Percentiles rank a stretch among this genome's conserved stretches.
Conservation (phyloP, 2,113 vertebrate species). For the Semicossyphus pulcher region DNA sequence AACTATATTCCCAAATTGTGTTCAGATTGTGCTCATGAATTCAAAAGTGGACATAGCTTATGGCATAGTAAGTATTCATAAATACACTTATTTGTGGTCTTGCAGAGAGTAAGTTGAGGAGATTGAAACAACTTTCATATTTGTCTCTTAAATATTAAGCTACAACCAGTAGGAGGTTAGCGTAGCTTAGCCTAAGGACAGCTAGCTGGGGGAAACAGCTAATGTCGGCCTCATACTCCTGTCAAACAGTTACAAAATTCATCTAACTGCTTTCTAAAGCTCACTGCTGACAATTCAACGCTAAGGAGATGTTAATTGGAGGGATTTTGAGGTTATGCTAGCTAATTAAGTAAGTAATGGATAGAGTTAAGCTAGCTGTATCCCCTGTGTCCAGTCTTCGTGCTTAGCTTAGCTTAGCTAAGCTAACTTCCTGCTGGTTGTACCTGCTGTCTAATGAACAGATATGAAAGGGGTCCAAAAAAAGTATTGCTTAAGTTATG, state of each 20-base stretch:
- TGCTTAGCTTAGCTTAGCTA: slow-evolving; percentile 4
- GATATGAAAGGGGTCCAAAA: not conserved
- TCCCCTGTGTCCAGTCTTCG: not conserved
- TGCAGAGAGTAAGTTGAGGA: not conserved
- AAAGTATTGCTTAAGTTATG: not conserved
- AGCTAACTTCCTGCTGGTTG: not conserved
- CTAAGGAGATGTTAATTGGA: too few relatives aligned
- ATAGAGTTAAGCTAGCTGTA: not conserved
- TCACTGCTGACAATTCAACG: too few relatives aligned
- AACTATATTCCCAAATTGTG: too few relatives aligned
- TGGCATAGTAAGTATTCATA: too few relatives aligned
- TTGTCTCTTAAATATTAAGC: not conserved
- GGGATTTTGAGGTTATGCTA: too few relatives aligned
- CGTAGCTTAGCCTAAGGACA: not conserved
- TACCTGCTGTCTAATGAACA: not conserved
- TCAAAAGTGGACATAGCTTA: too few relatives aligned
- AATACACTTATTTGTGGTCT: not conserved
- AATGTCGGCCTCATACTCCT: not conserved
- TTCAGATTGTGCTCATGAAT: too few relatives aligned
- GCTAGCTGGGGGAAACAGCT: not conserved
- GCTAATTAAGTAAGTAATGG: too few relatives aligned
- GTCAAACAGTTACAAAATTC: not conserved
- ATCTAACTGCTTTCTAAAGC: too few relatives aligned
- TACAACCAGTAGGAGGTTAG: not conserved
- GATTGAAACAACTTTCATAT: not conserved